Base-by-base conservation (phyloP, 2,797 vertebrate genomes). In the Brachyrhaphis roseni region DNA sequence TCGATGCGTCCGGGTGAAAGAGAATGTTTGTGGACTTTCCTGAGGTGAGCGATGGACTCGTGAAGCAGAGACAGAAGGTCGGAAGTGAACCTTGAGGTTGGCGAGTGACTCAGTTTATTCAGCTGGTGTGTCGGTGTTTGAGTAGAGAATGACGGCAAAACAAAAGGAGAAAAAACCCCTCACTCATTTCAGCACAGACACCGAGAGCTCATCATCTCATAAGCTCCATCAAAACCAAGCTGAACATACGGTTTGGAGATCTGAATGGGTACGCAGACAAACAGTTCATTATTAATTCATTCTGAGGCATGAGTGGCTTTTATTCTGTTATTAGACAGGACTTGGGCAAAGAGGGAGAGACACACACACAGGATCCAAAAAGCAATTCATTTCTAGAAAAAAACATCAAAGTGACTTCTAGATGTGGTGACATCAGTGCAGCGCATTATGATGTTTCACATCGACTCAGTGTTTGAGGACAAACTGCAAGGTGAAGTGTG, bases 51-150 rank as follows among this genome's bases (percentile, higher is more conserved):
- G 88, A 87, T 59, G 74, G 83, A 78, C 53, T 76, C 41, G 45
- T 36, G 76, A 75, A 64, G 84, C 31, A 79, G 23, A 79, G 74
- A 66, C 36, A 80, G 55, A 64, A 12, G 78, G 81, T 46, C 36
- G 15, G 34, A 73, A 64, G 51, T 57, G 62, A 78, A 66, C 76
- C 78, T 74, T 2, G 62, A 26, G 74, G 41, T 49, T 77, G 57
- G n/a, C 5, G n/a, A 6, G 1, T 23, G 51, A 74, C 77, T 74
- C 46, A n/a, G 82, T 92, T 91, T 92, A 82, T 84, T 72, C 85
- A 91, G 92, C 87, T 91, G 88, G 10, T 66, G 39, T 64, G 62
- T 90, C 53, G 82, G 74, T 83, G 73, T 89, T 64, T 83, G 77
- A 64, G 75, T 74, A 77, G 43, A 72, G 75, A 86, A 84, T 79